phyloP scores from a whole-genome alignment of 2,113 vertebrate species.

The Periophthalmus modestus region DNA sequence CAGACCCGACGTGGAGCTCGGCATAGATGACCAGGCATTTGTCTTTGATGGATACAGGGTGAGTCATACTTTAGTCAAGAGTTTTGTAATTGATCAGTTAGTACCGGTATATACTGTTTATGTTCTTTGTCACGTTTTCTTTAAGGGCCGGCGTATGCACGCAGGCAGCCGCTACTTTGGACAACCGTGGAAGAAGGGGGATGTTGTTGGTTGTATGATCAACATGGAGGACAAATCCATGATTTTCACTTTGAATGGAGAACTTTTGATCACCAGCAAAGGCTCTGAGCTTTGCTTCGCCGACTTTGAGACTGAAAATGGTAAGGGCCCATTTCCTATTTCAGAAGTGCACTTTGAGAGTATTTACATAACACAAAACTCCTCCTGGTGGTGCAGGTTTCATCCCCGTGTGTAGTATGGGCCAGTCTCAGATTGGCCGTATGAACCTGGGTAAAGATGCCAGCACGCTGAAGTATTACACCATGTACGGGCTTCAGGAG shows the following conservation, averaged over 20 bases:
- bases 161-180: conserved; percentile 93
- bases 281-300: conserved; percentile 95
- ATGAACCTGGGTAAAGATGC: conserved; percentile 96
- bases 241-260: conserved; percentile 98
- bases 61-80: not conserved
- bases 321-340: conserved; percentile 69
- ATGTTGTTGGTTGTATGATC: conserved; percentile 98
- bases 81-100: not conserved
- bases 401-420: conserved; percentile 91
- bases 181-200: conserved; percentile 88
- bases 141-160: conserved; percentile 91
- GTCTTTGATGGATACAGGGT: conserved; percentile 96
- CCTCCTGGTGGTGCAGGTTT: conserved; percentile 75
- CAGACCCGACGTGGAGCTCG: conserved; percentile 88
- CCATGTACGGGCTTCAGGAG: conserved; percentile 97
- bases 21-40: conserved; percentile 89
- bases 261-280: conserved; percentile 92
- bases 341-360: not conserved
- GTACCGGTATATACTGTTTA: no score
- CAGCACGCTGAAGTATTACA: conserved; percentile 95
- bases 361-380: not conserved
- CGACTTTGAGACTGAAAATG: conserved; percentile 91
- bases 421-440: conserved; percentile 88
- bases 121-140: not conserved
- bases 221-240: conserved; percentile 97